phyloP scores from a whole-genome alignment of 2,113 vertebrate genomes.

The Podarcis raffonei region DNA sequence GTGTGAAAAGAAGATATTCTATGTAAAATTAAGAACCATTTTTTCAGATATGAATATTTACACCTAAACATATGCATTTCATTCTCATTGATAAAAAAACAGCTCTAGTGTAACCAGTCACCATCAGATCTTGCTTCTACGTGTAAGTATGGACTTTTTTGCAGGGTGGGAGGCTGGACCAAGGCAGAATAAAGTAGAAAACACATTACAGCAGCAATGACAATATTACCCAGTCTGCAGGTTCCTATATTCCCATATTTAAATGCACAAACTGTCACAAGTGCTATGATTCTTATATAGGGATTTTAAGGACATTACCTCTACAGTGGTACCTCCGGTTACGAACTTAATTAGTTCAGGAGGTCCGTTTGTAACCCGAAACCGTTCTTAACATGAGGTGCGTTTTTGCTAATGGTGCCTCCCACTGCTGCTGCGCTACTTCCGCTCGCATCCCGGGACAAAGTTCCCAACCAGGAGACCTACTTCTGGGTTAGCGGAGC shows the following conservation, averaged over 20 bases:
- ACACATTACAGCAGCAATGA: neutral
- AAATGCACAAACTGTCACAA: neutral
- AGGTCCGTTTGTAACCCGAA: too few relatives aligned
- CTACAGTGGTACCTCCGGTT: too few relatives aligned
- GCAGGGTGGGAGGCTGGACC: neutral
- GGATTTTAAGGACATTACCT: too few relatives aligned
- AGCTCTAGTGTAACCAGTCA: neutral
- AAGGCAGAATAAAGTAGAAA: neutral
- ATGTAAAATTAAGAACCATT: neutral
- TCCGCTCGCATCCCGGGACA: too few relatives aligned
- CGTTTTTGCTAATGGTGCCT: too few relatives aligned
- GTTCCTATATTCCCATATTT: neutral
- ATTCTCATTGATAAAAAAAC: neutral
- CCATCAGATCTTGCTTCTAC: neutral
- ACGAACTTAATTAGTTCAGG: too few relatives aligned
- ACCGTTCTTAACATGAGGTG: too few relatives aligned
- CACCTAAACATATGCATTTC: neutral
- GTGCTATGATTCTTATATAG: too few relatives aligned
- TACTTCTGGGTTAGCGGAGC: too few relatives aligned
- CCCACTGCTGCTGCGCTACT: too few relatives aligned
- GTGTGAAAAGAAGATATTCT: neutral
- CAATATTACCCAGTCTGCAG: neutral
- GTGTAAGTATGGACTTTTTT: neutral
- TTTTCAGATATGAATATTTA: neutral
- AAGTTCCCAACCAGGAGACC: too few relatives aligned